Percentiles rank a stretch among this genome's conserved stretches.
Conservation (phyloP, 2,797 vertebrate species). For the Eutrigla gurnardus region DNA sequence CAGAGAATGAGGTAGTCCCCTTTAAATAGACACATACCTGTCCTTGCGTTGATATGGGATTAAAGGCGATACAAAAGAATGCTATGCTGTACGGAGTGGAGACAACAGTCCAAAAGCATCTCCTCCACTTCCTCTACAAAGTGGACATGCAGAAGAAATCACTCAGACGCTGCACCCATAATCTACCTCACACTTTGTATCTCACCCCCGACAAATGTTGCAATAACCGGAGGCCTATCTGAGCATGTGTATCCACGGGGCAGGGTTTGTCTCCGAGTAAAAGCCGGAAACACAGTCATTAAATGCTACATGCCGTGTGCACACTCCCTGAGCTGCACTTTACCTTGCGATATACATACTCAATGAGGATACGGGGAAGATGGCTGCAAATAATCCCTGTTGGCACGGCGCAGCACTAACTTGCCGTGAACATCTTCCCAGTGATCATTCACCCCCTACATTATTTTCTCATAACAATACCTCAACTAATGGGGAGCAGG, state of each 20-base stretch:
- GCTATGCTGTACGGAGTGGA: not conserved
- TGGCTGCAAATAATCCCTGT: constrained; percentile 52
- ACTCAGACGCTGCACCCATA: constrained; percentile 46
- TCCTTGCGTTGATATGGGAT: constrained; percentile 47
- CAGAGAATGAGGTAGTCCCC: constrained; percentile 29
- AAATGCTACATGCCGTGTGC: constrained; percentile 7
- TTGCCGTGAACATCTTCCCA: constrained; percentile 45
- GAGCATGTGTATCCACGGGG: constrained; percentile 68
- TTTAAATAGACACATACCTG: constrained; percentile 64
- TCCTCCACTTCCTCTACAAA: constrained; percentile 19
- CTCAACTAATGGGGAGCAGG: constrained; percentile 39
- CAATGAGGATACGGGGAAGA: constrained; percentile 39
- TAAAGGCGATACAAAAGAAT: constrained; percentile 14
- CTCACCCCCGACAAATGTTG: constrained; percentile 63
- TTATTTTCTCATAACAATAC: constrained; percentile 51
- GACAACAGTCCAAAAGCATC: constrained; percentile 26
- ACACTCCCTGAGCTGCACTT: constrained; percentile 32
- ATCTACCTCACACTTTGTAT: constrained; percentile 52
- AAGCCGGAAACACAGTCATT: constrained; percentile 63
- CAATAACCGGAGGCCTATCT: constrained; percentile 66
- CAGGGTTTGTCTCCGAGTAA: constrained; percentile 53
- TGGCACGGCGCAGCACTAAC: constrained; percentile 32
- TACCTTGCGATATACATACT: constrained; percentile 47
- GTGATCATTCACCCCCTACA: constrained; percentile 52
- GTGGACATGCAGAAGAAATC: constrained; percentile 16